Evolutionary conservation across 1,140 invertebrate species (phyloP).

Genomic region (Liolophura sinensis): DNA sequence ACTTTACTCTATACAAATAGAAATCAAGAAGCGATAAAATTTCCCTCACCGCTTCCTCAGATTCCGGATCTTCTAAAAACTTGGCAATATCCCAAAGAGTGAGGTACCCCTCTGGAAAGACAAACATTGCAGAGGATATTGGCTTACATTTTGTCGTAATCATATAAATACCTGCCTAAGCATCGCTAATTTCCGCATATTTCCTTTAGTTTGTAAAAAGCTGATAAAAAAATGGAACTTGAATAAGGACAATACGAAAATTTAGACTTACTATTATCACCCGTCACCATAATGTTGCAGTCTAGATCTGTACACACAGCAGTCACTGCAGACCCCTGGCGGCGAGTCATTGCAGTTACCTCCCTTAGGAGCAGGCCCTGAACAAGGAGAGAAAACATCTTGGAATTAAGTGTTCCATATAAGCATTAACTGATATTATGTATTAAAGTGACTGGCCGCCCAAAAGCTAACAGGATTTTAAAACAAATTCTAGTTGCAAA

Average conservation of each 20-base stretch:
- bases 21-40: not conserved
- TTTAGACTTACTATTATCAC: constrained; percentile 48
- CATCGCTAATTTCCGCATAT: not conserved
- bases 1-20: too few species aligned
- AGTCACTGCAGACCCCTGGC: constrained; percentile 44
- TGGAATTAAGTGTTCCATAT: not conserved
- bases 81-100: constrained; percentile 51
- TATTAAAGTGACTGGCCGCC: too few species aligned
- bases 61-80: constrained; percentile 43
- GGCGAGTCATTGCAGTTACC: constrained; percentile 38
- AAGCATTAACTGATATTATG: too few species aligned
- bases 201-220: too few species aligned
- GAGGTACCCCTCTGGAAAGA: constrained; percentile 49
- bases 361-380: constrained; percentile 46
- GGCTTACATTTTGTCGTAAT: not conserved
- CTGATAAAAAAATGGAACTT: not conserved
- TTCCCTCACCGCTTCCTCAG: constrained; percentile 32
- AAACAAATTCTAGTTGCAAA: too few species aligned
- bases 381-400: constrained; percentile 9
- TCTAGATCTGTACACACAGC: constrained; percentile 44
- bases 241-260: not conserved
- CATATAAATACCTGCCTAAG: not conserved
- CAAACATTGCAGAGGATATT: constrained; percentile 4
- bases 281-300: constrained; percentile 48
- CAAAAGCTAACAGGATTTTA: too few species aligned